Evolutionary conservation across 2,113 vertebrate genomes (phyloP).

Genomic region (Antennarius striatus): DNA sequence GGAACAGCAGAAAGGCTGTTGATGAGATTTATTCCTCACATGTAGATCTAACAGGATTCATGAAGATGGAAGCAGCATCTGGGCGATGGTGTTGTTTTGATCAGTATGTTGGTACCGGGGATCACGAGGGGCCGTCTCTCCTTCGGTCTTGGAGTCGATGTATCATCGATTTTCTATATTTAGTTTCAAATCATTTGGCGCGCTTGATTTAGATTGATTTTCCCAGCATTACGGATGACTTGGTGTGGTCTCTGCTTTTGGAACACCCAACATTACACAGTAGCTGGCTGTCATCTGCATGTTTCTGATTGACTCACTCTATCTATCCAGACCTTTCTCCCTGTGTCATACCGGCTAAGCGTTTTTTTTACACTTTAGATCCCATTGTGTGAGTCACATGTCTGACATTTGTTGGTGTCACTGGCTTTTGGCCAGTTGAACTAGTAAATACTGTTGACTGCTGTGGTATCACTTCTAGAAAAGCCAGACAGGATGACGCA

Average conservation of each 20-base stretch:
- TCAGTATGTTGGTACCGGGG: too few species aligned
- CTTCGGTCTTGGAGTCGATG: neutral
- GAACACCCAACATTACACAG: conserved; percentile 11
- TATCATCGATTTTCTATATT: conserved; percentile 3
- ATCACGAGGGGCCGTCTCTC: too few species aligned
- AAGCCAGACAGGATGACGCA: conserved; percentile 7
- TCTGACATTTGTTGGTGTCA: conserved; percentile 32
- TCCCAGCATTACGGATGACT: too few species aligned
- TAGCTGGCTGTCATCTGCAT: conserved; percentile 25
- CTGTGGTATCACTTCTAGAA: conserved; percentile 50
- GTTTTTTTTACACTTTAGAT: conserved; percentile 49
- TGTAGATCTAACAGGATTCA: conserved; percentile 20
- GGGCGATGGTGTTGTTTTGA: neutral
- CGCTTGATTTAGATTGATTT: conserved; percentile 10
- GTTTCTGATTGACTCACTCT: conserved; percentile 47
- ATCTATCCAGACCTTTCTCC: conserved; percentile 25
- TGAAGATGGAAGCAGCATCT: conserved; percentile 26
- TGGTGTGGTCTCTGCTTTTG: conserved; percentile 8
- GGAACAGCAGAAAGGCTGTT: conserved; percentile 19
- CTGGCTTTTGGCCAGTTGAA: conserved; percentile 30
- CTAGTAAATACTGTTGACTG: conserved; percentile 35
- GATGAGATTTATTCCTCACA: conserved; percentile 13
- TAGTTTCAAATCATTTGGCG: conserved; percentile 5
- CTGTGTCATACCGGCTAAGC: conserved; percentile 48
- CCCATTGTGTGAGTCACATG: conserved; percentile 54